These are phyloP conservation scores for Mythimna lalbum DNA, from an alignment of 2,888 invertebrate species.

Conservation along the genomic window DNA sequence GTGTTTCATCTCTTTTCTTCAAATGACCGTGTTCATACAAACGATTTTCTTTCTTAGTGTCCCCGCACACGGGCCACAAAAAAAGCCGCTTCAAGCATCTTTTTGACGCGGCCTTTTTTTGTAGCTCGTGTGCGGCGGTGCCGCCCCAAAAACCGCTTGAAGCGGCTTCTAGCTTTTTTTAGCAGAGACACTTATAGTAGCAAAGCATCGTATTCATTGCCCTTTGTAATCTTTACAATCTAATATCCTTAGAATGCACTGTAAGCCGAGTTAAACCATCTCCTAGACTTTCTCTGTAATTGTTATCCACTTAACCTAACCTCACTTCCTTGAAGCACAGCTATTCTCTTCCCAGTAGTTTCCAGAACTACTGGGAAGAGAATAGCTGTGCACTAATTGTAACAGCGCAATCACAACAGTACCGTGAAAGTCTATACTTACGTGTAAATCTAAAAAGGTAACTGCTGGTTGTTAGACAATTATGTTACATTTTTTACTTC, in stretches of 20 bases:
- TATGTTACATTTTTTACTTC: slow-evolving; percentile 42
- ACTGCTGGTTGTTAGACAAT: slow-evolving; percentile 40
- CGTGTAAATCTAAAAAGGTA: slow-evolving; percentile 48
- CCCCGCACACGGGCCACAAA: no score
- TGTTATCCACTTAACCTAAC: not conserved
- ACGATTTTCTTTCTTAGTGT: no score
- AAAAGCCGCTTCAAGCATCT: no score
- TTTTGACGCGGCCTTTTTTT: no score
- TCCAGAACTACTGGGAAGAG: slow-evolving; percentile 43
- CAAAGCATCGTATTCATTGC: no score
- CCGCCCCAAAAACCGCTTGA: no score
- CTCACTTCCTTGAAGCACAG: slow-evolving; percentile 2
- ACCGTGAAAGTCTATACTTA: slow-evolving; percentile 52
- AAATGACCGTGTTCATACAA: no score
- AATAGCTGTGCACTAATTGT: slow-evolving; percentile 34
- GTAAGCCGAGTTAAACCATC: not conserved
- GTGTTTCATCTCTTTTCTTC: no score
- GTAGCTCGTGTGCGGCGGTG: no score
- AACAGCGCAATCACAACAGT: slow-evolving; percentile 32
- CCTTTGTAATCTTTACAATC: no score
- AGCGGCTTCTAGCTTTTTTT: no score
- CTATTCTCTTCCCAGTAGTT: slow-evolving; percentile 24
- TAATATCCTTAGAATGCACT: not conserved
- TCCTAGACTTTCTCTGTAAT: slow-evolving; percentile 6
- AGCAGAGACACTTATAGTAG: no score